Conservation (phyloP, 1,140 invertebrate genomes). For the Harpegnathos saltator region DNA sequence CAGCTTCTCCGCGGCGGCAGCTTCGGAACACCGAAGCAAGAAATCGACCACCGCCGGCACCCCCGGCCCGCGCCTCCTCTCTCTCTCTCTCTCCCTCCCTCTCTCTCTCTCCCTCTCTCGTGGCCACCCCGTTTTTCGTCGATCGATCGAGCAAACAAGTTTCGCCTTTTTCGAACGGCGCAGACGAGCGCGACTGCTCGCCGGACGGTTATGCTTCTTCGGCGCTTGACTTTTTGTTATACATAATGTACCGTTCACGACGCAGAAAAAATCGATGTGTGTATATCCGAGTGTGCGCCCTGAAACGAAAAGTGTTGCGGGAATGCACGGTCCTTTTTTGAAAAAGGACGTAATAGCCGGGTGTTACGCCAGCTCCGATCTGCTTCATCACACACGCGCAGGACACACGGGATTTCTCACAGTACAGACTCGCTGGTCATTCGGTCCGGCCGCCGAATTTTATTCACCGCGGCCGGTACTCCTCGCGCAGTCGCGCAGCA, state of each 20-base stretch:
- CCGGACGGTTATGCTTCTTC: background rate
- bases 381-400: too few relatives aligned
- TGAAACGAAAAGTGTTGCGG: background rate
- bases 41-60: slow-evolving; percentile 24
- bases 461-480: background rate
- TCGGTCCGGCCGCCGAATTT: too few relatives aligned
- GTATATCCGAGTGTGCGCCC: background rate
- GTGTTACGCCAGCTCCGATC: too few relatives aligned
- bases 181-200: background rate
- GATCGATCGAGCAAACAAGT: slow-evolving; percentile 43
- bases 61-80: background rate
- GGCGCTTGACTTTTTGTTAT: too few relatives aligned
- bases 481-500: background rate
- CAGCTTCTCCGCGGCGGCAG: background rate
- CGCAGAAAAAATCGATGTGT: too few relatives aligned
- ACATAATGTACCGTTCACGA: too few relatives aligned
- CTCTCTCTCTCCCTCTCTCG: background rate
- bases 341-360: too few relatives aligned
- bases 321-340: too few relatives aligned
- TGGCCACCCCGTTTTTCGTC: slow-evolving; percentile 15
- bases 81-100: too few relatives aligned
- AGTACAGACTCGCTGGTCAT: too few relatives aligned
- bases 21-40: slow-evolving; percentile 10
- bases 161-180: slow-evolving; percentile 11
- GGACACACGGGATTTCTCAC: too few relatives aligned